A percentile compares a stretch with the other conserved stretches of the same genome.
Evolutionary conservation across 2,888 invertebrate species (phyloP).

Genomic region (Hypolimnas misippus): DNA sequence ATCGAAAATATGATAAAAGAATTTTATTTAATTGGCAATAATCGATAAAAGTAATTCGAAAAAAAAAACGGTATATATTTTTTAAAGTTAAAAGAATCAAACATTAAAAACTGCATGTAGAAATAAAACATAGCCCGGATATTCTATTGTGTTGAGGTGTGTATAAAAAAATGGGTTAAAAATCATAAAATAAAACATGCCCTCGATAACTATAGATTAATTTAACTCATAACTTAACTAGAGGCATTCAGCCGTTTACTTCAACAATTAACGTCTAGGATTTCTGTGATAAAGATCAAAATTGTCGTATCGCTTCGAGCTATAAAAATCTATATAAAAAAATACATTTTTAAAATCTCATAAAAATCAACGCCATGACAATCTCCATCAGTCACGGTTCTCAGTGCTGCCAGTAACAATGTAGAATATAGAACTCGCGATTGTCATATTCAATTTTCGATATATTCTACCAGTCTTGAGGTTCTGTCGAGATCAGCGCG

Average conservation of each 20-base stretch:
- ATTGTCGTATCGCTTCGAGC: constrained; percentile 77
- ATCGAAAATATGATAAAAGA: constrained; percentile 69
- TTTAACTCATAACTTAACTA: constrained; percentile 49
- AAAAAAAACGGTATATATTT: constrained; percentile 39
- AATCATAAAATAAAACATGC: constrained; percentile 81
- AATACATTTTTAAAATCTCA: constrained; percentile 59
- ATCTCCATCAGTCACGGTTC: constrained; percentile 38
- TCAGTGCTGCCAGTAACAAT: constrained; percentile 19
- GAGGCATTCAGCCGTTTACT: constrained; percentile 69
- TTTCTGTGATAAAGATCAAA: constrained; percentile 60
- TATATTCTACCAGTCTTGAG: constrained; percentile 40
- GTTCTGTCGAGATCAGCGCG: constrained; percentile 35
- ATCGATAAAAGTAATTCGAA: constrained; percentile 46
- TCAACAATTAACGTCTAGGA: constrained; percentile 68
- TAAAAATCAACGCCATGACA: constrained; percentile 54
- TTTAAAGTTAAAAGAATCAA: constrained; percentile 61
- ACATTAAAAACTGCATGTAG: constrained; percentile 65
- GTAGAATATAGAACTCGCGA: constrained; percentile 15
- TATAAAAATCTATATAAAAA: constrained; percentile 60
- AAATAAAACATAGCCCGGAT: constrained; percentile 52
- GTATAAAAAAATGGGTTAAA: constrained; percentile 60
- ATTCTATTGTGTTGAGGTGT: constrained; percentile 54
- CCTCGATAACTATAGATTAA: constrained; percentile 50
- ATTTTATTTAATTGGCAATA: constrained; percentile 52
- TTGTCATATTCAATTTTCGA: constrained; percentile 30